A percentile compares a stretch with the other conserved stretches of the same genome.
These are phyloP conservation scores for Blastobasis adustella DNA, from an alignment of 2,888 invertebrate genomes.

Conservation along the genomic window DNA sequence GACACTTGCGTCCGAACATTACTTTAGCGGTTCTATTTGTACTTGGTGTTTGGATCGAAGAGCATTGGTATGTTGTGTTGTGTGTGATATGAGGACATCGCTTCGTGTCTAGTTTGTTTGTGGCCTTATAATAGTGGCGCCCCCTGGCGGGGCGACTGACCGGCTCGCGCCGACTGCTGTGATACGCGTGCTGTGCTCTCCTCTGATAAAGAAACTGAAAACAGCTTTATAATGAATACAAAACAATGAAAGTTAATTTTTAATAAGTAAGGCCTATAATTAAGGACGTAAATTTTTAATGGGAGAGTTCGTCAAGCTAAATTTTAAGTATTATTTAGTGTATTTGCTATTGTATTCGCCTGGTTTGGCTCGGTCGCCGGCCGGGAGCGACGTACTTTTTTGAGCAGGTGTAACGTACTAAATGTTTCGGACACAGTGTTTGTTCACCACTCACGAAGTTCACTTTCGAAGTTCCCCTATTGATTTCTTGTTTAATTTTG, in stretches of 20 bases:
- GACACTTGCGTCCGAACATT: conserved; percentile 50
- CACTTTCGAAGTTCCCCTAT: too few relatives aligned
- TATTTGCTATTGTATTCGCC: too few relatives aligned
- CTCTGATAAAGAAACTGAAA: conserved; percentile 21
- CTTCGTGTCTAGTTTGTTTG: conserved; percentile 66
- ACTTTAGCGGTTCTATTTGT: conserved; percentile 33
- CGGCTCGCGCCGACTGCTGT: conserved; percentile 58
- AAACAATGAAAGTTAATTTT: conserved; percentile 18
- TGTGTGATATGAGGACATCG: conserved; percentile 41
- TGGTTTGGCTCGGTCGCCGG: too few relatives aligned
- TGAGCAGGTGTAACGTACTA: too few relatives aligned
- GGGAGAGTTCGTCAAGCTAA: conserved; percentile 24
- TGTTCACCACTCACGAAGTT: too few relatives aligned
- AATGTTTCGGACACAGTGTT: too few relatives aligned
- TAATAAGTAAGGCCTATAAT: conserved; percentile 50
- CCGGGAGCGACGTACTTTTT: too few relatives aligned
- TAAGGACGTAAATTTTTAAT: conserved; percentile 41
- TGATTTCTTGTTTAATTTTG: too few relatives aligned
- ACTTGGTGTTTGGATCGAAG: conserved; percentile 31
- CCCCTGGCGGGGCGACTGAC: conserved; percentile 43
- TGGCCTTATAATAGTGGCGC: conserved; percentile 68
- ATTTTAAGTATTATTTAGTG: conserved; percentile 19
- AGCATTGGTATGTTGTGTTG: conserved; percentile 48
- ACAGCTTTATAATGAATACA: conserved; percentile 35
- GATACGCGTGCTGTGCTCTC: conserved; percentile 70